Evolutionary conservation across 2,113 vertebrate species (phyloP).

Genomic region (Brachyhypopomus gauderio): DNA sequence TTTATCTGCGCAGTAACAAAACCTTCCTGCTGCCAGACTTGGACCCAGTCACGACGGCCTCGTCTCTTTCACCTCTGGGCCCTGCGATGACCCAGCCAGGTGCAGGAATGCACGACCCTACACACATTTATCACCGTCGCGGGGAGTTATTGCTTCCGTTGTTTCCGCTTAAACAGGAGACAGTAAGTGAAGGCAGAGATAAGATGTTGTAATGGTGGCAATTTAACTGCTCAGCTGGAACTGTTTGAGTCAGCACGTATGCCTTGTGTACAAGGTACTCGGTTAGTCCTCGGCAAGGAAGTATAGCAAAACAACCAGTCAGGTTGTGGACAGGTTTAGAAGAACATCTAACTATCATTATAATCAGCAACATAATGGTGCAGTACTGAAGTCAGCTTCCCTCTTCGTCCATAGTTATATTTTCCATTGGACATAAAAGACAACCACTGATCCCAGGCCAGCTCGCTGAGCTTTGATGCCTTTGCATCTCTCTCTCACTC

Average conservation of each 20-base stretch:
- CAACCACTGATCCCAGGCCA: no score
- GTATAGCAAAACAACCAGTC: background rate
- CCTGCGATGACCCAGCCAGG: no score
- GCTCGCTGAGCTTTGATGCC: background rate
- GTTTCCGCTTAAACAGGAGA: background rate
- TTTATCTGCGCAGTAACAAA: no score
- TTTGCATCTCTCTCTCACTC: background rate
- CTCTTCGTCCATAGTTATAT: background rate
- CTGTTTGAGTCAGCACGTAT: background rate
- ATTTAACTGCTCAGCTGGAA: background rate
- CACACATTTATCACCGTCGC: conserved; percentile 5
- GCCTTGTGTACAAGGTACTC: background rate
- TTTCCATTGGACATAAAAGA: background rate
- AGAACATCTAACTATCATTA: no score
- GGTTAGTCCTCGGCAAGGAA: background rate
- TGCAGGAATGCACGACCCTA: background rate
- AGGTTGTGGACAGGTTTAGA: no score
- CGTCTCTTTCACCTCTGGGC: no score
- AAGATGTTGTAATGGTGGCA: conserved; percentile 15
- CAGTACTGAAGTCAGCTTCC: background rate
- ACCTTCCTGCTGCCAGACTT: no score
- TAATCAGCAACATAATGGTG: no score
- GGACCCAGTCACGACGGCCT: no score
- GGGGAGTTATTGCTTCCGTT: conserved; percentile 16
- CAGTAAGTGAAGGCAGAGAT: conserved; percentile 22